phyloP scores from a whole-genome alignment of 2,797 vertebrate species.

The Pristis pectinata region DNA sequence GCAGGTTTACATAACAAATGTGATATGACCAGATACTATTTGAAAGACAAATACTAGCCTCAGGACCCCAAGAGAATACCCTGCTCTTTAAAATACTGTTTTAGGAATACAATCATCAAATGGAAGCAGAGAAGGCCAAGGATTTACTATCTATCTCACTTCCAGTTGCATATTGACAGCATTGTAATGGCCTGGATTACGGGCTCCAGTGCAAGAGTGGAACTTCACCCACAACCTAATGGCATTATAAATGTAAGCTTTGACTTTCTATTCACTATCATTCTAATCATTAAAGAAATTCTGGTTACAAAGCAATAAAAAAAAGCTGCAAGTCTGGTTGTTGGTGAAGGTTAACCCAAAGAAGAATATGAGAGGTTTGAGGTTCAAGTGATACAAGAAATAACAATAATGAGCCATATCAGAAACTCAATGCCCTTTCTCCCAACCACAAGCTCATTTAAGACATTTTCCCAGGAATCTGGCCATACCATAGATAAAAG shows the following conservation, averaged over 20 bases:
- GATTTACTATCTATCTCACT: not conserved
- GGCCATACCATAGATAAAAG: not conserved
- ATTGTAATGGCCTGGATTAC: not conserved
- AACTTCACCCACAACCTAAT: not conserved
- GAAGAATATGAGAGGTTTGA: no score
- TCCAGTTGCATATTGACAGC: no score
- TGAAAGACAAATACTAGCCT: not conserved
- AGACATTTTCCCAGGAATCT: not conserved
- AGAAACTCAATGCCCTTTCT: not conserved
- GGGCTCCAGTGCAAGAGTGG: not conserved
- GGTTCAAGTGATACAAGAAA: not conserved
- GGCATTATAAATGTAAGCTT: not conserved
- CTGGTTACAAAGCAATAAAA: no score
- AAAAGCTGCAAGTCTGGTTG: no score
- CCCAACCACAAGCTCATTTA: no score
- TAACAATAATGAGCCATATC: not conserved
- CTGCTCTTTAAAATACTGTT: not conserved
- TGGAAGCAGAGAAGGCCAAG: no score
- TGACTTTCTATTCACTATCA: not conserved
- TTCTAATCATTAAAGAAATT: not conserved
- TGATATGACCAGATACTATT: not conserved
- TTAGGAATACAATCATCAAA: not conserved
- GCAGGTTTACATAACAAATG: not conserved
- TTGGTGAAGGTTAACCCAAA: no score
- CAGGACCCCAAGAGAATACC: not conserved